Base-by-base conservation (phyloP, 2,113 vertebrate genomes). In the Genyomyrus donnyi region DNA sequence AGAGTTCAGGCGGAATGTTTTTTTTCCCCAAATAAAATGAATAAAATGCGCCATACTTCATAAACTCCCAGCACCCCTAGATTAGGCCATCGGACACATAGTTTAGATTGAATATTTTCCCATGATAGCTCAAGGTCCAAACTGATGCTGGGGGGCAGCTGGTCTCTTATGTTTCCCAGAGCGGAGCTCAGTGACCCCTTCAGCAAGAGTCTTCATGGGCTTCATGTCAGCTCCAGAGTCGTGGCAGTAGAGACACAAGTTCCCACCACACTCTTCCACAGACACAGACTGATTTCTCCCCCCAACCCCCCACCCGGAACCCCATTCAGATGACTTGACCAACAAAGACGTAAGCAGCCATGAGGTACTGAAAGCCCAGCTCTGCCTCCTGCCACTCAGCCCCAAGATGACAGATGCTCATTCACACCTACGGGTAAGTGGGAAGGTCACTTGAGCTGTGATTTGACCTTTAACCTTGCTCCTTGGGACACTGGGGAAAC, bases 301-400 rank as follows among this genome's bases (percentile, higher is more conserved):
- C 93, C 85, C 15, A 66, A n/a, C 10, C 84, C 84, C 45, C 45
- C 83, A 24, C 45, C 46, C 21, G 39, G 19, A 85, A n/a, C 85
- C 49, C 85, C n/a, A 53, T 90, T 87, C 91, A 96, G 96, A 95
- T 93, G 93, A 95, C 50, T 88, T 93, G 85, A 94, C 66, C 85
- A 93, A 91, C 90, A 93, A 84, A 89, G 93, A 95, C 31, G 89
- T 31, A 70, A 93, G 46, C 91, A 91, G 91, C 85, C 87, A 90
- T 45, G 90, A 94, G 89, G 83, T 92, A 58, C 91, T 94, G 91
- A 95, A 91, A 91, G 53, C 91, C 88, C 90, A 94, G 21, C 89
- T 93, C 70, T 88, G 90, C 62, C 89, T 90, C 49, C 91, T 89
- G 88, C 93, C 94, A 17, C 80, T 92, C 17, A 42, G 70, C 27